These are phyloP conservation scores for Amblyornis subalaris DNA, from an alignment of 2,113 vertebrate genomes.

Conservation along the genomic window DNA sequence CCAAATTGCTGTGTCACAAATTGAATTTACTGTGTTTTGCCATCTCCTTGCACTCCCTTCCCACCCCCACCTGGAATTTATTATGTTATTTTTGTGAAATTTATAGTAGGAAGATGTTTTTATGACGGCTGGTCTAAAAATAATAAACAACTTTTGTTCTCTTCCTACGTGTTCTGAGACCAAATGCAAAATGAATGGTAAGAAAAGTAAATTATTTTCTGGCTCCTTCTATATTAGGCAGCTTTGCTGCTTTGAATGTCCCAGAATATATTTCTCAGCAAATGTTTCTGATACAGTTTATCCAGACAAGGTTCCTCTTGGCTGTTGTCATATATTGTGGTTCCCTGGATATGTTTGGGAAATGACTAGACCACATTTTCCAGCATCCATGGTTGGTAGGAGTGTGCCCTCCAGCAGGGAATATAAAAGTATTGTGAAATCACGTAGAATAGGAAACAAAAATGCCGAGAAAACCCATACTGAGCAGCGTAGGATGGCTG, in stretches of 20 bases:
- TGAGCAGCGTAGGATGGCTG: neutral
- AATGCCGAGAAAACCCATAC: fast-evolving
- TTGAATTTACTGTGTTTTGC: neutral
- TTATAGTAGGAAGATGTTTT: neutral
- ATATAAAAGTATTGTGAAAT: neutral
- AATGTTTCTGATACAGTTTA: neutral
- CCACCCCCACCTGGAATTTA: neutral
- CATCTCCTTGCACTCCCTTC: neutral
- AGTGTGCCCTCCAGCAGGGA: neutral
- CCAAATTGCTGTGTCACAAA: neutral
- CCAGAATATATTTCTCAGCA: neutral
- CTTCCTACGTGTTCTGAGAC: neutral
- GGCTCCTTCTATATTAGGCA: neutral
- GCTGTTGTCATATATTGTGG: neutral
- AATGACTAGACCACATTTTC: neutral
- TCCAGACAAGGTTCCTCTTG: neutral
- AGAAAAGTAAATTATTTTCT: neutral
- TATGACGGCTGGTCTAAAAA: neutral
- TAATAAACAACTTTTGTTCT: neutral
- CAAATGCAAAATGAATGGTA: neutral
- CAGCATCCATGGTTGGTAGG: neutral
- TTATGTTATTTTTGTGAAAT: neutral
- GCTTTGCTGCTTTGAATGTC: neutral
- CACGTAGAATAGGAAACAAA: neutral
- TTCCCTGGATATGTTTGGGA: neutral